Percentiles rank a stretch among this genome's conserved stretches.
Evolutionary conservation across 2,888 invertebrate species (phyloP).

Genomic region (Oscheius onirici): DNA sequence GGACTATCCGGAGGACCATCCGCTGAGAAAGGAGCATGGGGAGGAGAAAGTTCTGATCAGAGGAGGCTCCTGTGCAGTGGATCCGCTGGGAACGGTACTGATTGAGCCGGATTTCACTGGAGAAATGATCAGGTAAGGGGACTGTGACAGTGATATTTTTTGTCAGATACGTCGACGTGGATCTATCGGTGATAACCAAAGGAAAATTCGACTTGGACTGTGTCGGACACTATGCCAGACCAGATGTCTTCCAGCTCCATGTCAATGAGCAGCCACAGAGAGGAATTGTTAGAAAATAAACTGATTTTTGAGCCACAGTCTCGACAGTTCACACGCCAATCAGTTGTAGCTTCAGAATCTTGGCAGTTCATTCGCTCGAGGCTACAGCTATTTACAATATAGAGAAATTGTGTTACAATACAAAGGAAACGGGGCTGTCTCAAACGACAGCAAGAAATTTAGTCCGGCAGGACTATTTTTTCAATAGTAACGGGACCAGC

Average conservation of each 20-base stretch:
- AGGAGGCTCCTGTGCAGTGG: conserved; percentile 66
- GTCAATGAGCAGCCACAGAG: conserved; percentile 47
- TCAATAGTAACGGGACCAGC: conserved; percentile 52
- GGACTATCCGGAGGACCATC: conserved; percentile 61
- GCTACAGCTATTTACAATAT: conserved; percentile 15
- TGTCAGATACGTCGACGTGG: conserved; percentile 44
- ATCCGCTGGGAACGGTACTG: conserved; percentile 63
- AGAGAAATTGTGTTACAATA: neutral
- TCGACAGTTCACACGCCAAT: no score
- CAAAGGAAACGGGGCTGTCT: neutral
- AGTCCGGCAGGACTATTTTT: neutral
- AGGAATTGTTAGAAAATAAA: conserved; percentile 28
- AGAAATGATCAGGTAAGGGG: conserved; percentile 38
- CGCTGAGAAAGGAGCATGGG: conserved; percentile 43
- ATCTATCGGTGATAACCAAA: conserved; percentile 48
- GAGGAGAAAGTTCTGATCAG: conserved; percentile 59
- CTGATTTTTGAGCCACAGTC: no score
- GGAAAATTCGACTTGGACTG: conserved; percentile 61
- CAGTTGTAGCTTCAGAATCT: no score
- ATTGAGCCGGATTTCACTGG: conserved; percentile 57
- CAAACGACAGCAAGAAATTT: no score
- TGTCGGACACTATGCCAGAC: conserved; percentile 58
- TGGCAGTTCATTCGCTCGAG: conserved; percentile 20
- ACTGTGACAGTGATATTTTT: neutral
- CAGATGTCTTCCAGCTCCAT: conserved; percentile 55